Evolutionary conservation across 2,797 vertebrate species (phyloP), one percentile per base, ranked within the genome.

Genomic region (Orientallactaga sibirica): DNA sequence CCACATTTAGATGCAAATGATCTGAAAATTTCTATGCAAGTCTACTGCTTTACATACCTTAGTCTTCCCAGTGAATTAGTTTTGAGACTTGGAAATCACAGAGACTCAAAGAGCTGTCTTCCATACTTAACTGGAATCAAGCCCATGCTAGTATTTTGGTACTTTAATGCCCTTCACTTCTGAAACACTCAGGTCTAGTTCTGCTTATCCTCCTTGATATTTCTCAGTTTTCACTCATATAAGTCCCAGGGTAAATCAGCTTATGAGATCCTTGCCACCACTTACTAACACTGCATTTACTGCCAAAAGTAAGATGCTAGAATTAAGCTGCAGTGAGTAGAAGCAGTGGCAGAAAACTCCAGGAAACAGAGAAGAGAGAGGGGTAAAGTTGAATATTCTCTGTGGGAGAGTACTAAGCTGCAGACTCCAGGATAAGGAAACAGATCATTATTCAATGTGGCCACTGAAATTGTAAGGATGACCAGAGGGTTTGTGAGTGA

Each of bases 81-180:
- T 94, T 94, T 94, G 90, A 97, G 88, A 52, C 88, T 80, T 74
- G 52, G 90, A 95, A 95, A 90, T 83, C 76, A 86, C 82, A 92
- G 1, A 90, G 29, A 68, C 18, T 90, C 86, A 82, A 94, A 90
- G 92, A 91, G 48, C 62, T 93, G 66, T 82, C 80, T 94, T 71
- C 66, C 27, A 90, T 88, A 37, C 86, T 94, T 43, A 77, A 77
- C 85, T 94, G 61, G 89, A 96, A 80, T n/a, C 29, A 79, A 83
- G 68, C 16, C 79, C 16, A 29, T 52, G 11, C 2, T 27, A 92
- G 81, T 18, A 76, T 66, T 82, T 82, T 75, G 80, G 83, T 77
- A 83, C 16, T 48, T 3, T 62, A 33, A 90, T 62, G 37, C 25
- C 19, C 29, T 29, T 41, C 48, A 83, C 58, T 75, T 82, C 75